Evolutionary conservation across 2,113 vertebrate species (phyloP).

Genomic region (Cynopterus brachyotis): DNA sequence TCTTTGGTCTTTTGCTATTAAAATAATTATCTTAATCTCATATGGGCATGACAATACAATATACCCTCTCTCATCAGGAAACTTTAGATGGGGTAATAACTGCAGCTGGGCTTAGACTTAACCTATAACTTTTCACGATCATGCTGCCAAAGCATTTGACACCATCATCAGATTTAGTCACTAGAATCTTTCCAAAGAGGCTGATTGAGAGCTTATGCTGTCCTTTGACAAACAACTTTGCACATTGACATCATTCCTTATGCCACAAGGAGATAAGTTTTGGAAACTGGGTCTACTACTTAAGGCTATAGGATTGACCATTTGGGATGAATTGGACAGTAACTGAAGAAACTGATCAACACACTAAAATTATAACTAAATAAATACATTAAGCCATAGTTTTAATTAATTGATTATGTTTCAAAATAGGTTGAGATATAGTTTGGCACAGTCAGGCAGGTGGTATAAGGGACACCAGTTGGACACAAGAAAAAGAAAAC

Average conservation of each 20-base stretch:
- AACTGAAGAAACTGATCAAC: neutral
- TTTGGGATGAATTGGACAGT: neutral
- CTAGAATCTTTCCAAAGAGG: slow-evolving; percentile 1
- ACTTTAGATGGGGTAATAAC: neutral
- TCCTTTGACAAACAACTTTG: slow-evolving; percentile 6
- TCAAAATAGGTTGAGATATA: slow-evolving; percentile 20
- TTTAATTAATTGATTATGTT: slow-evolving; percentile 1
- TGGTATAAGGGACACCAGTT: neutral
- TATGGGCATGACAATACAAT: neutral
- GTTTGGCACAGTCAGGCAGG: neutral
- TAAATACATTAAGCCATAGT: neutral
- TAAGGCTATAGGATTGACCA: neutral
- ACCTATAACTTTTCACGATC: neutral
- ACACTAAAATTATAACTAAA: neutral
- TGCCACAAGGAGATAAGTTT: neutral
- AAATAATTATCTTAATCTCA: slow-evolving; percentile 60
- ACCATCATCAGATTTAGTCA: slow-evolving; percentile 20
- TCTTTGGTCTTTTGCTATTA: slow-evolving; percentile 40
- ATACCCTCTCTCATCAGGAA: neutral
- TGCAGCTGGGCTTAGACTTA: neutral
- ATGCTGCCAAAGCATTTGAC: neutral
- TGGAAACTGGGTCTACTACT: neutral
- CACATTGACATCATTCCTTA: neutral
- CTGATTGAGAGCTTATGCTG: neutral
- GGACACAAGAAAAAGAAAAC: neutral